Conservation (phyloP, 2,888 invertebrate genomes). For the Notocelia uddmanniana region DNA sequence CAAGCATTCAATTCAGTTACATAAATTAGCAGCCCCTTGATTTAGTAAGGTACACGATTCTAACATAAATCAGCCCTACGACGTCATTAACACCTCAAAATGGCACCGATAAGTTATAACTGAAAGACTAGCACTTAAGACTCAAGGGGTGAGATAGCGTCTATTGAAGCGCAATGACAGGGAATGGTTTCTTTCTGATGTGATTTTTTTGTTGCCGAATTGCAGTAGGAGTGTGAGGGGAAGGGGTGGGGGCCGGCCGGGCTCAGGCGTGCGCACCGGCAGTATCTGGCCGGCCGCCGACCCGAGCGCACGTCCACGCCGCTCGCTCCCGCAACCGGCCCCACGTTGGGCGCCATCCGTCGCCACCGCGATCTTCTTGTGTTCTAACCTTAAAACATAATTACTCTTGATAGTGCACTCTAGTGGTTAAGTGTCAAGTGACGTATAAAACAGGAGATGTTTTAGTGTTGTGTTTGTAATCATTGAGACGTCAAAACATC, state of each 20-base stretch:
- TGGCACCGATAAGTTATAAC: conserved; percentile 72
- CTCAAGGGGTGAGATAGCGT: conserved; percentile 66
- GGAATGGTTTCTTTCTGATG: conserved; percentile 78
- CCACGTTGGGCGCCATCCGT: conserved; percentile 75
- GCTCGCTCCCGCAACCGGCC: conserved; percentile 53
- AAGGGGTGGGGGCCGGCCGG: conserved; percentile 71
- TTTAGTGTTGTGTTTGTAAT: conserved; percentile 40
- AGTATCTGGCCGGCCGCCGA: conserved; percentile 69
- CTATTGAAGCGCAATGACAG: conserved; percentile 77
- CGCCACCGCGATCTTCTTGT: conserved; percentile 57
- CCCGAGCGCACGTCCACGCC: conserved; percentile 57
- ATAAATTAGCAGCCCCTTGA: conserved; percentile 64
- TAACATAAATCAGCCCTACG: conserved; percentile 67
- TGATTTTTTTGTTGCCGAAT: conserved; percentile 79
- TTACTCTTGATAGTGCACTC: conserved; percentile 8
- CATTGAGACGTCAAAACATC: conserved; percentile 42
- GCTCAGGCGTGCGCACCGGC: conserved; percentile 82
- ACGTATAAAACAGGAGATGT: conserved; percentile 29
- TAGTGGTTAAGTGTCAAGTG: conserved; percentile 42
- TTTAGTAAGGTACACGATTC: conserved; percentile 58
- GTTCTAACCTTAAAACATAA: conserved; percentile 47
- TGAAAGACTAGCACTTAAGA: conserved; percentile 70
- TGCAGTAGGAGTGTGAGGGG: conserved; percentile 62
- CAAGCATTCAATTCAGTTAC: conserved; percentile 66
- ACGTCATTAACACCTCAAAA: conserved; percentile 71